phyloP scores from a whole-genome alignment of 1,140 invertebrate species.

The Eueides isabella region DNA sequence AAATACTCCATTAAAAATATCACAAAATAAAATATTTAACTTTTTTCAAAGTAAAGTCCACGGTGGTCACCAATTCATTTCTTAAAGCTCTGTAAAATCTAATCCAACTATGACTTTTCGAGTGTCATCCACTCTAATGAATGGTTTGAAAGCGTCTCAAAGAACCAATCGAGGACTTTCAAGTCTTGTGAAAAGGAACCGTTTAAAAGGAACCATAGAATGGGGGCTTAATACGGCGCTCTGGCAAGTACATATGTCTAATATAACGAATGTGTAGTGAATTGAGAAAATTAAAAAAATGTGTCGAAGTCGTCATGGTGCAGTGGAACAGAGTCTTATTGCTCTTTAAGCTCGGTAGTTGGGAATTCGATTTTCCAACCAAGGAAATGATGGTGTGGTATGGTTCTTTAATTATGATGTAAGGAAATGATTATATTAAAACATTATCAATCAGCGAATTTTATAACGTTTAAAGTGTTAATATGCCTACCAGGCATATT shows the following conservation, averaged over 20 bases:
- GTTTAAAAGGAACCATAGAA: constrained; percentile 40
- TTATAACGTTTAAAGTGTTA: no score
- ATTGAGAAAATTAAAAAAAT: not conserved
- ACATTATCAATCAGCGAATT: no score
- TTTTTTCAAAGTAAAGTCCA: not conserved
- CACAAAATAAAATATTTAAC: not conserved
- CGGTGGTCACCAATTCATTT: constrained; percentile 6
- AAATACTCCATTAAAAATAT: not conserved
- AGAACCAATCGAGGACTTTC: constrained; percentile 50
- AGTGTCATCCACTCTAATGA: constrained; percentile 48
- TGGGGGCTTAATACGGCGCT: constrained; percentile 40
- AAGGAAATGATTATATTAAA: no score
- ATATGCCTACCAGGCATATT: no score
- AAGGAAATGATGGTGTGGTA: no score
- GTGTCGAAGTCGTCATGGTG: no score
- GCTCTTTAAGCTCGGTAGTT: not conserved
- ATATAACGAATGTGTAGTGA: not conserved
- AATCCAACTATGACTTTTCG: constrained; percentile 39
- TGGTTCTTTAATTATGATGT: no score
- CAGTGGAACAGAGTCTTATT: not conserved
- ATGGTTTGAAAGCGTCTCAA: constrained; percentile 47
- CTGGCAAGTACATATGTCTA: not conserved
- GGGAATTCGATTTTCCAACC: not conserved
- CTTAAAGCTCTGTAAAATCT: constrained; percentile 25
- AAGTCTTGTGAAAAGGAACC: constrained; percentile 44